Evolutionary conservation across 2,113 vertebrate species (phyloP).

Genomic region (Fulmarus glacialis): DNA sequence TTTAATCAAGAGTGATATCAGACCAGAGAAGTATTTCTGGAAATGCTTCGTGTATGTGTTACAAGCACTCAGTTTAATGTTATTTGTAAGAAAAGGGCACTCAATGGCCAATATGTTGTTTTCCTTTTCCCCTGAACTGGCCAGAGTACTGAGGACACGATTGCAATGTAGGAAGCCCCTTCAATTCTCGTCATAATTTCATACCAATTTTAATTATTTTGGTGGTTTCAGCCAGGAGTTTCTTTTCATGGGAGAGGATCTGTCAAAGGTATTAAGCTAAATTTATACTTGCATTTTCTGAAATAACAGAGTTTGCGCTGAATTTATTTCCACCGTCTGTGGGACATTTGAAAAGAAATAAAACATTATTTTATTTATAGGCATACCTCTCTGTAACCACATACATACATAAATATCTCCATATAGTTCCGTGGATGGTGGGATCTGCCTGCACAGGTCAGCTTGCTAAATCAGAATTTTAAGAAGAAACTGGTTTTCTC

Average conservation of each 20-base stretch:
- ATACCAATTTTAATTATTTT: not conserved
- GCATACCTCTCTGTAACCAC: not conserved
- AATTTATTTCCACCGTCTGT: not conserved
- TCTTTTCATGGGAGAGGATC: not conserved
- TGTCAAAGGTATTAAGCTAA: not conserved
- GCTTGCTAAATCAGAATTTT: not conserved
- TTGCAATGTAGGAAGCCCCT: not conserved
- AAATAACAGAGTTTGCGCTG: not conserved
- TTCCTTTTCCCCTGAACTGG: not conserved
- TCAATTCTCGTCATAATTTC: not conserved
- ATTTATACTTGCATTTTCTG: not conserved
- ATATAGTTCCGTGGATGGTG: not conserved
- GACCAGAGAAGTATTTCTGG: not conserved
- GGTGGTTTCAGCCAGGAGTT: not conserved
- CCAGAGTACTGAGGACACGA: not conserved
- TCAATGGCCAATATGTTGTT: not conserved
- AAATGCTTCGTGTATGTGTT: not conserved
- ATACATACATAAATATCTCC: not conserved
- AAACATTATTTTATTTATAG: not conserved
- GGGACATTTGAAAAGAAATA: not conserved
- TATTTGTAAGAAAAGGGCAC: not conserved
- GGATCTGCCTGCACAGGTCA: conserved; percentile 19
- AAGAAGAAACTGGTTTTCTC: conserved; percentile 4
- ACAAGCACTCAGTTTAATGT: not conserved
- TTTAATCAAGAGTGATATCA: not conserved